Evolutionary conservation across 2,888 invertebrate species (phyloP), one percentile per base, ranked within the genome.

Genomic region (Cyrtodaria siliqua): DNA sequence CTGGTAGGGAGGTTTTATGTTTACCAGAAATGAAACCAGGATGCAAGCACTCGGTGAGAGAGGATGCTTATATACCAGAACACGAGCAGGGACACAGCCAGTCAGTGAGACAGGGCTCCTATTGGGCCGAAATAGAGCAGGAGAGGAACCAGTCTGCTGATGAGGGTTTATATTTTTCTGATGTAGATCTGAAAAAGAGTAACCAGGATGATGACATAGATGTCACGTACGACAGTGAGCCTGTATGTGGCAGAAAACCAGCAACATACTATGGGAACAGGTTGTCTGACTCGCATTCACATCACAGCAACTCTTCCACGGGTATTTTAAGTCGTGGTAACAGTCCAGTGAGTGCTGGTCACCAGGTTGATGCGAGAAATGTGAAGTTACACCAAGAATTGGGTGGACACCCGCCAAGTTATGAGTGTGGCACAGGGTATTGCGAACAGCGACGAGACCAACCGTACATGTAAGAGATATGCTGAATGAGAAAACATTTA

Each of bases 321-420:
- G 26, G 23, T 6, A 20, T 52, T 16, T 18, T 50, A n/a, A 69
- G 69, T 53, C 60, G 69, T 9, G 69, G 69, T 20, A 61, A 60
- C 33, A 69, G 69, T 53, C 69, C 69, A 23, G 53, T 47, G 16
- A 61, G 60, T 12, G 56, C 26, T 23, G 52, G 27, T 33, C 44
- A 44, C 6, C 44, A 44, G 16, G 20, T 4, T 6, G n/a, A 16
- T 44, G 16, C n/a, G 16, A 44, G 20, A 18, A 4, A 44, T 18
- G 44, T 33, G 33, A 4, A 33, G 20, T 16, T 44, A 44, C 16
- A 44, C 44, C 6, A 44, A 16, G n/a, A 6, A 44, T 20, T 44
- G 44, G 44, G 44, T 44, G 9, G 12, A 33, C 12, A 12, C 33
- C 33, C n/a, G 20, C 6, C 3, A 16, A 20, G 44, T 3, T 16